Evolutionary conservation across 2,113 vertebrate genomes (phyloP).

Genomic region (Macquaria ambigua): DNA sequence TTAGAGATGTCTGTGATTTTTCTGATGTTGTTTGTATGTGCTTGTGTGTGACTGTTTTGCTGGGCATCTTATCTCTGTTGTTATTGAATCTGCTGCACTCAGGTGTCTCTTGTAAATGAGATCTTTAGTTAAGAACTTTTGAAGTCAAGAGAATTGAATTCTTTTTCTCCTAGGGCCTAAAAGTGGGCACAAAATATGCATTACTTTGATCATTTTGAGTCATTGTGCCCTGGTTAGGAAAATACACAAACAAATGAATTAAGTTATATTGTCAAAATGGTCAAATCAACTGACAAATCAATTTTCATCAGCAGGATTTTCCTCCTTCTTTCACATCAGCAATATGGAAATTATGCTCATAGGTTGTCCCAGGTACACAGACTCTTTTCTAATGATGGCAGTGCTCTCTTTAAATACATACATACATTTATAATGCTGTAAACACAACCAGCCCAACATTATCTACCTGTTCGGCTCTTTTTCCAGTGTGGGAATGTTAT

Average conservation of each 20-base stretch:
- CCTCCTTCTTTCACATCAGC: not conserved
- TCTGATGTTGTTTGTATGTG: not conserved
- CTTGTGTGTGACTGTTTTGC: not conserved
- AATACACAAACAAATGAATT: not conserved
- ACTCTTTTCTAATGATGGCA: not conserved
- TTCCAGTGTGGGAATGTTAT: no score
- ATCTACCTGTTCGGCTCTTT: not conserved
- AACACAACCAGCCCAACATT: no score
- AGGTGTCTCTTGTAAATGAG: not conserved
- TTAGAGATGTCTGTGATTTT: not conserved
- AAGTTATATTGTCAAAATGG: not conserved
- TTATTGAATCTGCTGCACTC: not conserved
- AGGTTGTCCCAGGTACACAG: not conserved
- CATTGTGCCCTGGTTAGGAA: not conserved
- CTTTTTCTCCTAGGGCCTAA: not conserved
- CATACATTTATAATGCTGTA: not conserved
- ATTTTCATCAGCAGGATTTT: not conserved
- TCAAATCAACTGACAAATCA: not conserved
- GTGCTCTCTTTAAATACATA: not conserved
- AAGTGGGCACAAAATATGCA: no score
- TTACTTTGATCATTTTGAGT: not conserved
- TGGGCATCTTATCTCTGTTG: not conserved
- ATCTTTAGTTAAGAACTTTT: not conserved
- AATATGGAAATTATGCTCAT: not conserved
- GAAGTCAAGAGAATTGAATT: not conserved